These are phyloP conservation scores for Zaprionus nigranus DNA, from an alignment of 1,140 invertebrate genomes.

Conservation along the genomic window DNA sequence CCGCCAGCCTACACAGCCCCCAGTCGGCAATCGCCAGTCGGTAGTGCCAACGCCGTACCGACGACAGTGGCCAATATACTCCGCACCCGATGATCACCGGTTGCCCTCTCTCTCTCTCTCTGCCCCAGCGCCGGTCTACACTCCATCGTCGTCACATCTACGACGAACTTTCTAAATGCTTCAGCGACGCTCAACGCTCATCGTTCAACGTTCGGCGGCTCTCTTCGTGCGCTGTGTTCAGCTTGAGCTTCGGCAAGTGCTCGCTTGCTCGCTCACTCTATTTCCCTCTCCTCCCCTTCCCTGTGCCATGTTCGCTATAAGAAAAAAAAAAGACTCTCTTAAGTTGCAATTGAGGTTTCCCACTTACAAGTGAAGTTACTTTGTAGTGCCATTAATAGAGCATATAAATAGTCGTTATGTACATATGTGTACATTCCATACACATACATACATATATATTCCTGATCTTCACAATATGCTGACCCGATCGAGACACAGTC, in stretches of 20 bases:
- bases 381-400: neutral
- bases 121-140: neutral
- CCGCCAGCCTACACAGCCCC: slow-evolving; percentile 21
- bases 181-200: slow-evolving; percentile 30
- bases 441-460: neutral
- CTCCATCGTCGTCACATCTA: slow-evolving; percentile 11
- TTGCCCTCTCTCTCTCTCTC: neutral
- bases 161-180: slow-evolving; percentile 66
- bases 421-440: neutral
- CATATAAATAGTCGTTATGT: neutral
- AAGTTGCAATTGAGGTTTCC: neutral
- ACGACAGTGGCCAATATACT: slow-evolving; percentile 3
- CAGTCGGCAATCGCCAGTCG: too few relatives aligned
- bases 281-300: too few relatives aligned
- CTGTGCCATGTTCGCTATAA: neutral
- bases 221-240: slow-evolving; percentile 20
- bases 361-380: slow-evolving; percentile 3
- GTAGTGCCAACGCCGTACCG: neutral
- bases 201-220: neutral
- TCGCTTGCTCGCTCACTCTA: neutral
- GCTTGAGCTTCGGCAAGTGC: slow-evolving; percentile 33
- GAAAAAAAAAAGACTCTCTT: slow-evolving; percentile 3
- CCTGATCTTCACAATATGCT: neutral
- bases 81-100: slow-evolving; percentile 1
- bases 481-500: neutral